Evolutionary conservation across 2,113 vertebrate species (phyloP), one percentile per base, ranked within the genome.

Genomic region (Macrotus californicus): DNA sequence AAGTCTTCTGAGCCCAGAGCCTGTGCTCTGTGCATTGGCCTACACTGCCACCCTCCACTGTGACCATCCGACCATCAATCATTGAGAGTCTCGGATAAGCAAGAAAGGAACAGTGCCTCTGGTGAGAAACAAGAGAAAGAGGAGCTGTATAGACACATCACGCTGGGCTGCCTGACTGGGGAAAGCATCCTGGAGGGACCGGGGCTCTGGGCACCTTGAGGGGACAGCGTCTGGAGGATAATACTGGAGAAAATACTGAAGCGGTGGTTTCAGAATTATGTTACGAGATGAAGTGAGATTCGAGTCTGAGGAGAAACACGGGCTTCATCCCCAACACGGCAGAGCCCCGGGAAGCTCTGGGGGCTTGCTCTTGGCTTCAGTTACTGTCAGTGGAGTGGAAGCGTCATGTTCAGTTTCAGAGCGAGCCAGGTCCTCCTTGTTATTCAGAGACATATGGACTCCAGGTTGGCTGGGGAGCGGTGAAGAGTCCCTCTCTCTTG

Each of bases 331-430:
- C 34, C 14, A 56, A 77, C 8, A 50, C 84, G 80, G 92, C 67
- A 95, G 67, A 80, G 18, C 26, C 80, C 85, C 41, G 69, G 84
- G 83, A 52, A 90, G 56, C 29, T 85, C 39, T 61, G 81, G 77
- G 80, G n/a, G 36, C 92, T 90, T 81, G 29, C 34, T 93, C 75
- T 88, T 4, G 31, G 61, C 87, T 93, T 93, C 48, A 93, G 83
- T 84, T 91, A 94, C 41, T 84, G 5, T 54, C 54, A 31, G 41
- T 29, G 19, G 41, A 16, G 11, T 66, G 41, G 75, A 80, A 84
- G 56, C 4, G 34, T 19, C 13, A 29, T 18, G 15, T 46, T 84
- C 36, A 41, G 26, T 77, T 91, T 94, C 10, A 66, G 50, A 64
- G 16, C 19, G 66, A 73, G 56, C 26, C 36, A 84, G 46, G 24